Conservation (phyloP, 2,888 invertebrate genomes). For the Drosophila putrida region DNA sequence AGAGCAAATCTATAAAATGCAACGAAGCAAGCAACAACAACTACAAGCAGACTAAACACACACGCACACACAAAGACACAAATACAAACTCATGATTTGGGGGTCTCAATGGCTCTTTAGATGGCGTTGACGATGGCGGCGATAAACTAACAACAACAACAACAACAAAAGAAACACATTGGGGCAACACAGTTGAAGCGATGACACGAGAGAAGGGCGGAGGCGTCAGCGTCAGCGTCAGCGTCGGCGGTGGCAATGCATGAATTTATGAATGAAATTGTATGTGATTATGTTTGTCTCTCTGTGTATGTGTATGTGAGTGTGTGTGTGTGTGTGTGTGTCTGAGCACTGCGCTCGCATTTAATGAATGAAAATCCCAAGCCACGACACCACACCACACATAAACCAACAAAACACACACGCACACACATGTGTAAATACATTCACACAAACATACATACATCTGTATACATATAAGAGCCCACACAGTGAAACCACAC, state of each 20-base stretch:
- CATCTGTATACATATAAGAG: constrained; percentile 3
- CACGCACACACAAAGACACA: constrained; percentile 15
- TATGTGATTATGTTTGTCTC: constrained; percentile 45
- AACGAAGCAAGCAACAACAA: constrained; percentile 64
- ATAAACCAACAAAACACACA: constrained; percentile 32
- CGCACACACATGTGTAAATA: constrained; percentile 15
- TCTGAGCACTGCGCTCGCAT: constrained; percentile 57
- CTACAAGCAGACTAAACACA: constrained; percentile 49
- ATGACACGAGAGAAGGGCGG: constrained; percentile 55
- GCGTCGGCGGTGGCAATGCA: constrained; percentile 46
- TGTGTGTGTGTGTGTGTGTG: constrained; percentile 44
- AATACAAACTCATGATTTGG: constrained; percentile 30
- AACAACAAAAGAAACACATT: constrained; percentile 49
- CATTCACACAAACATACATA: constrained; percentile 17
- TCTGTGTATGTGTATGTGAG: constrained; percentile 18
- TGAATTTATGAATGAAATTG: constrained; percentile 76
- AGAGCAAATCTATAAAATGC: constrained; percentile 80
- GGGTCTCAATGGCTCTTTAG: constrained; percentile 52
- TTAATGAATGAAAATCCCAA: constrained; percentile 79
- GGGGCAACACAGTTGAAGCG: constrained; percentile 52
- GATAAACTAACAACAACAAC: constrained; percentile 60
- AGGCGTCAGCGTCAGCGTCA: constrained; percentile 32
- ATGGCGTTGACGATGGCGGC: constrained; percentile 66
- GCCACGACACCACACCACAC: constrained; percentile 57
- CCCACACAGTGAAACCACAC: constrained; percentile 45